Evolutionary conservation across 2,888 invertebrate genomes (phyloP), one percentile per base, ranked within the genome.

Genomic region (Megamerina dolium): DNA sequence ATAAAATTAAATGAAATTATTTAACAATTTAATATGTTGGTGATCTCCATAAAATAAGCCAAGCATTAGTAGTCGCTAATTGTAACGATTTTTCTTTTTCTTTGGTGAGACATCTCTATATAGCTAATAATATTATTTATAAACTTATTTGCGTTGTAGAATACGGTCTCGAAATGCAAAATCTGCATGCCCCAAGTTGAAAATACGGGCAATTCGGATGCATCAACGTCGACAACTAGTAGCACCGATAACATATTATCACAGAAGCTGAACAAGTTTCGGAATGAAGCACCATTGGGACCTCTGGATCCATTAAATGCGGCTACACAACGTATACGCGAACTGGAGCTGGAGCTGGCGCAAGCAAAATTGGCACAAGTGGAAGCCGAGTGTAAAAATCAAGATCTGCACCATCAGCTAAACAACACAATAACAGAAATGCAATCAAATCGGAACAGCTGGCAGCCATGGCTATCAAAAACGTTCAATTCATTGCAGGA

Each of bases 301-400:
- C 70, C 71, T 4, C 48, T 72, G 14, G 72, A 72, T 60, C 72
- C 72, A 12, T 37, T 68, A 0, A 61, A 66, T 42, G 47, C 60
- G 4, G 72, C 72, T 2, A 43, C 57, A 13, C 68, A 69, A 59
- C 78, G 87, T 51, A 83, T 93, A 38, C 77, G 92, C 3, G 94
- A 93, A 66, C 73, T 99, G 14, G 99, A 99, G 69, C 75, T 96
- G 46, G 96, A 99, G 63, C 74, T 99, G 54, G 99, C 97, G 3
- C 91, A 94, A 68, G 93, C 96, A 1, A 99, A 99, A 71, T 75
- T 99, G 53, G 94, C 93, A 1, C 86, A 96, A 53, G 99, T 97
- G 5, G 95, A 99, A 73, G 90, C 94, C 2, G 91, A 96, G 74
- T 96, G 96, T 74, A 83, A 85, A 64, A 94, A 92, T 72, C 95